A percentile compares a stretch with the other conserved stretches of the same genome.
Conservation (phyloP, 2,113 vertebrate genomes). For the Pycnonotus jocosus region DNA sequence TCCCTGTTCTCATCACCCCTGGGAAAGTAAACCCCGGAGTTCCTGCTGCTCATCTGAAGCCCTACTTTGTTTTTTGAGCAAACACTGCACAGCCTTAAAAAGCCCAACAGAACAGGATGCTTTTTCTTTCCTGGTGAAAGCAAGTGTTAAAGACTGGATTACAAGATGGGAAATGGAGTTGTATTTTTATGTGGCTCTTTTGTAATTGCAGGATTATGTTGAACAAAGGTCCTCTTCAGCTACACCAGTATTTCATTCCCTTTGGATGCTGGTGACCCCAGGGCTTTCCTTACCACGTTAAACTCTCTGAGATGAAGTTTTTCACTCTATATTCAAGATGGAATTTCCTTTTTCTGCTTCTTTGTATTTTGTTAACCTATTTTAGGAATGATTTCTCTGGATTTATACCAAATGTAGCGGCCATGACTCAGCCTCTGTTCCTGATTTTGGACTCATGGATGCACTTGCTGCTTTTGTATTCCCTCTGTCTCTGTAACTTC, state of each 20-base stretch:
- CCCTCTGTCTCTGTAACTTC: not conserved
- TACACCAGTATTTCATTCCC: not conserved
- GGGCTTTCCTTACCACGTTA: not conserved
- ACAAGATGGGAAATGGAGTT: not conserved
- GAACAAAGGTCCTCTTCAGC: slow-evolving; percentile 16
- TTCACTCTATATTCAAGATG: not conserved
- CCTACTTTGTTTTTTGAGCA: not conserved
- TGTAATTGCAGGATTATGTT: not conserved
- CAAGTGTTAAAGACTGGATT: slow-evolving; percentile 1
- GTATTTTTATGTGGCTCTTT: not conserved
- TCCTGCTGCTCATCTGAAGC: not conserved
- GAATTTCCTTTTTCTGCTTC: slow-evolving; percentile 16
- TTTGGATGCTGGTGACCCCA: not conserved
- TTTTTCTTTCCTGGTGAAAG: not conserved
- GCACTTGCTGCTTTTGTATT: not conserved
- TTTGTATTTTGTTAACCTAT: not conserved
- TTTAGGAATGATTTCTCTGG: not conserved
- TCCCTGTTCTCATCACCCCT: not conserved
- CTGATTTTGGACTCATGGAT: not conserved
- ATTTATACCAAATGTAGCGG: not conserved
- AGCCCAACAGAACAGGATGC: not conserved
- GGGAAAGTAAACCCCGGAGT: not conserved
- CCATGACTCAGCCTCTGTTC: slow-evolving; percentile 7
- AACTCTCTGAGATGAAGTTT: not conserved
- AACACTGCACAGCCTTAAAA: not conserved